Evolutionary conservation across 2,888 invertebrate genomes (phyloP).

Genomic region (Melipona bicolor): DNA sequence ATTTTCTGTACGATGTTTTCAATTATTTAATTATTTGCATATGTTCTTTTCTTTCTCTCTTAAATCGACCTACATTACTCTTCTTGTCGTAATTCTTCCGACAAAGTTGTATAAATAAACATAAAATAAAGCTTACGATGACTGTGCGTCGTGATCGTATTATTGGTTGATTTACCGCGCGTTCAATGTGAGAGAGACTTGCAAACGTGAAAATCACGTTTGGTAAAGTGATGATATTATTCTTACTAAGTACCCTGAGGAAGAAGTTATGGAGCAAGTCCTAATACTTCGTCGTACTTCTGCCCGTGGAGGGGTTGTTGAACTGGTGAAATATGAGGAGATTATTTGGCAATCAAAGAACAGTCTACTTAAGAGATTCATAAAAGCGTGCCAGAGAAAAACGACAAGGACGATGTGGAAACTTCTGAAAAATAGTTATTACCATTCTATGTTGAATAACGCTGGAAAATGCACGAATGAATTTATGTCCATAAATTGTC

Average conservation of each 20-base stretch:
- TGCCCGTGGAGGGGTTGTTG: background rate
- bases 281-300: constrained; percentile 8
- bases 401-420: background rate
- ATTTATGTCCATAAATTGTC: background rate
- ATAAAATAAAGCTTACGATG: background rate
- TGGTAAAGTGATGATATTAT: constrained; percentile 17
- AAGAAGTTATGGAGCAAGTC: constrained; percentile 10
- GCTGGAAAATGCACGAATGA: background rate
- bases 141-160: background rate
- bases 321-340: constrained; percentile 21
- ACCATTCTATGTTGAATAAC: background rate
- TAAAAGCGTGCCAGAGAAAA: constrained; percentile 11
- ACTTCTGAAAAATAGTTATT: constrained; percentile 15
- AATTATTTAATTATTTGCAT: too few species aligned
- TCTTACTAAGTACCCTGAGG: background rate
- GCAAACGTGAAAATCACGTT: constrained; percentile 3
- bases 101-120: constrained; percentile 4
- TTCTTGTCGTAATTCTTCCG: background rate
- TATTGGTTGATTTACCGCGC: background rate
- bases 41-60: background rate
- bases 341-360: constrained; percentile 29
- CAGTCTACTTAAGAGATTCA: constrained; percentile 22
- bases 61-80: background rate
- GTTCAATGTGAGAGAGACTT: background rate
- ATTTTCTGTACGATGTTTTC: too few species aligned